Evolutionary conservation across 2,113 vertebrate species (phyloP), one percentile per base, ranked within the genome.

Genomic region (Otolemur garnettii): DNA sequence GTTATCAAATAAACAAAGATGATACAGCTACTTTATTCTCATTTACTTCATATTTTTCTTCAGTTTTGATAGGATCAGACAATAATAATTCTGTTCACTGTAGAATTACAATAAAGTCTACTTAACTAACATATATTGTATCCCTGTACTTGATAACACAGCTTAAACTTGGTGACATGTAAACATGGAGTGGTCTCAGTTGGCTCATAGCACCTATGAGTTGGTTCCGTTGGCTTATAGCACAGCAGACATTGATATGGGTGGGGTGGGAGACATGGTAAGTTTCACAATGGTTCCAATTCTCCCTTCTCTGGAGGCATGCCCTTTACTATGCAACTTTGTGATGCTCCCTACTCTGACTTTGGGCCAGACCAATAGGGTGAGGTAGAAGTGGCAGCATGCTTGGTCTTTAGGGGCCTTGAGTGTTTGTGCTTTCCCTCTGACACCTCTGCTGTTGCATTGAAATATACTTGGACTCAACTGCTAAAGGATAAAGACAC

Each of bases 41-140:
- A 10, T 79, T 94, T 88, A 33, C 19, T 2, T 87, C 35, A 38
- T 89, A 72, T 55, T 92, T 84, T 95, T 80, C 64, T 89, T 96
- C 24, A 93, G 26, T 59, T 90, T 59, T 90, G 84, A 82, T 72
- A 93, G 50, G 62, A 53, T 91, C 7, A 35, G 74, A 30, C 87
- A 57, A 69, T 42, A 88, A 59, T 33, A 11, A 55, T 69, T 24
- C 12, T 72, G 15, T 64, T 95, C 26, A 57, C 3, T 35, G 35
- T 8, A 83, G 3, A 92, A 92, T 66, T 93, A 66, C 87, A 86
- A 28, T 92, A 11, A 42, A 53, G 71, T 93, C 35, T 71, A 33
- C 4, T 62, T 82, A 85, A 59, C 4, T 90, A 50, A 75, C 38
- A 90, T 66, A 92, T 75, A 18, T 30, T 87, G n/a, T 89, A 60